Evolutionary conservation across 2,888 invertebrate species (phyloP).

Genomic region (Atrina japonica): DNA sequence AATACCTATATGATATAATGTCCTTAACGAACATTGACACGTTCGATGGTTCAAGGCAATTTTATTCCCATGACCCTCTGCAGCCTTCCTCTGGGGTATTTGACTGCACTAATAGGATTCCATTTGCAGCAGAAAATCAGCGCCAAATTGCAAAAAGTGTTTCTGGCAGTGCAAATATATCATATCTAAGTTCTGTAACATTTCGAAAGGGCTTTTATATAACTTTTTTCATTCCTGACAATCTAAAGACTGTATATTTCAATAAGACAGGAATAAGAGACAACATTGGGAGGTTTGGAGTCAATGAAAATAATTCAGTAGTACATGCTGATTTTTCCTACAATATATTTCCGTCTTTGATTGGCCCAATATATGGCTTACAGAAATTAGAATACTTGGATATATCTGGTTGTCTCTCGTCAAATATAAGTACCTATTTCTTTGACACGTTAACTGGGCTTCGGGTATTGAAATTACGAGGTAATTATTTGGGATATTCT

Average conservation of each 20-base stretch:
- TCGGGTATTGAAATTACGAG: background rate
- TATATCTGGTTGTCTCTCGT: background rate
- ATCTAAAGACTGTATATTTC: conserved; percentile 14
- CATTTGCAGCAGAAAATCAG: background rate
- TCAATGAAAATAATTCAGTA: conserved; percentile 4
- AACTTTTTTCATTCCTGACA: conserved; percentile 20
- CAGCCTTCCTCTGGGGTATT: background rate
- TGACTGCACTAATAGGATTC: background rate
- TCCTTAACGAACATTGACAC: background rate
- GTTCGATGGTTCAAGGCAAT: background rate
- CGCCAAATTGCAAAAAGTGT: too few species aligned
- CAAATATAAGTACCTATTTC: background rate
- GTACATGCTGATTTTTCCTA: conserved; percentile 8
- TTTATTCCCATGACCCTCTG: background rate
- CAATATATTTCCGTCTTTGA: conserved; percentile 8
- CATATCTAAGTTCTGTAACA: too few species aligned
- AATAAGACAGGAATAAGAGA: conserved; percentile 13
- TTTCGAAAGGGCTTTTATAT: background rate
- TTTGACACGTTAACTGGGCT: background rate
- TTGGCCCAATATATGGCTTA: conserved; percentile 4
- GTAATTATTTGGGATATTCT: conserved; percentile 9
- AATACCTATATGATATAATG: background rate
- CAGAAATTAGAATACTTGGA: conserved; percentile 4
- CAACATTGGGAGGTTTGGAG: conserved; percentile 4
- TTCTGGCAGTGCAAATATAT: too few species aligned